phyloP scores from a whole-genome alignment of 37 sponge, comb jelly and placozoan species.

The Tethya wilhelma region DNA sequence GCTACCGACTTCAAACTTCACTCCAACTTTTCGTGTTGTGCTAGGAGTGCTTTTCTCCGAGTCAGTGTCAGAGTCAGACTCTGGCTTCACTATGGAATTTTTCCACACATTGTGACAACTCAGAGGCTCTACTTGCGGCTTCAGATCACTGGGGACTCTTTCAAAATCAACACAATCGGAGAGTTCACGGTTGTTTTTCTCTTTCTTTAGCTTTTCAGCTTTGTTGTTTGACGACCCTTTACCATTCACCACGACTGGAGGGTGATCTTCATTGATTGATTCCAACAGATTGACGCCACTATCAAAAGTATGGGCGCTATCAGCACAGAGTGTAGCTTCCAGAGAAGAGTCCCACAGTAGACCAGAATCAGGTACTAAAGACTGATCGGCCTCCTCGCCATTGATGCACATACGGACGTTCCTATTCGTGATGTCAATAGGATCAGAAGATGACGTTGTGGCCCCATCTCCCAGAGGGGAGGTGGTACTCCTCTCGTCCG shows the following conservation, averaged over 20 bases:
- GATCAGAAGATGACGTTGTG: neutral
- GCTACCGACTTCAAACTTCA: too few species aligned
- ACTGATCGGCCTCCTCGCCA: neutral
- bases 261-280: neutral
- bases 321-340: neutral
- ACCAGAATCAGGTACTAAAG: neutral
- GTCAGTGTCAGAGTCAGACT: slow-evolving; percentile 21
- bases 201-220: too few species aligned
- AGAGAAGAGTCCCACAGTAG: neutral
- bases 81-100: neutral
- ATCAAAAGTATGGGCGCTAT: neutral
- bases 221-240: slow-evolving; percentile 17
- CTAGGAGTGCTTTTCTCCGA: neutral
- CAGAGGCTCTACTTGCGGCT: neutral
- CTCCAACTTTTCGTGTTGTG: neutral
- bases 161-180: slow-evolving; percentile 3
- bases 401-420: neutral
- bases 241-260: neutral
- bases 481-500: neutral
- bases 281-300: neutral
- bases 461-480: slow-evolving; percentile 6
- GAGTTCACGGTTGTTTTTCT: too few species aligned
- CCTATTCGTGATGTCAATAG: neutral
- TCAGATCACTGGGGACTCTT: neutral
- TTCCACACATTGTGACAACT: neutral